Conservation (phyloP, 1,140 invertebrate genomes). For the Pseudomyrmex sp. region DNA sequence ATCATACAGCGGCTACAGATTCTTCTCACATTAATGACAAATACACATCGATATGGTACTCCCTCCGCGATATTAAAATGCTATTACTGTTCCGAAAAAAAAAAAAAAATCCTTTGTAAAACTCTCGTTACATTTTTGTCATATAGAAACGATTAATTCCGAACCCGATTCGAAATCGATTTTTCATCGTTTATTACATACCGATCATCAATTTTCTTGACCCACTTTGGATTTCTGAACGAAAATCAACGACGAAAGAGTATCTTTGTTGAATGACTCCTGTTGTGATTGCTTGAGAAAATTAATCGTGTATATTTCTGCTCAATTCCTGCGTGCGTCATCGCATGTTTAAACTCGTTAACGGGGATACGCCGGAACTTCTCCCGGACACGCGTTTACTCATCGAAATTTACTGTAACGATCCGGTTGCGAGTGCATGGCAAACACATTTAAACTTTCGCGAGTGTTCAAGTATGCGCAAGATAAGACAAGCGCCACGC, state of each 20-base stretch:
- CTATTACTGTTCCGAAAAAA: background rate
- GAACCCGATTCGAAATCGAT: background rate
- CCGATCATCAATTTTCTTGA: conserved; percentile 54
- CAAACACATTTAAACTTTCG: conserved; percentile 63
- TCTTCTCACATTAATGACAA: background rate
- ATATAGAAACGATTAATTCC: conserved; percentile 31
- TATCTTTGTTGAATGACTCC: conserved; percentile 37
- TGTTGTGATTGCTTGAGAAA: conserved; percentile 22
- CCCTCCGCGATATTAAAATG: background rate
- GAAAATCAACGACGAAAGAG: conserved; percentile 30
- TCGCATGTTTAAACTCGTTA: conserved; percentile 35
- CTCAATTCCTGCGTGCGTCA: background rate
- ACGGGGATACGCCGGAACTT: background rate
- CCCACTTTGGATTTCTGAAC: conserved; percentile 52
- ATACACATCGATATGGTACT: background rate
- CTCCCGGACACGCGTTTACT: conserved; percentile 21
- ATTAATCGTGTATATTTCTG: conserved; percentile 15
- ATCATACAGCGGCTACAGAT: background rate
- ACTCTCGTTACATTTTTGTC: background rate
- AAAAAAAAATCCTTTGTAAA: background rate
- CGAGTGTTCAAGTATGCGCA: conserved; percentile 2
- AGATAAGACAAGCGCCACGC: background rate
- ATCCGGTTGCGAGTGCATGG: background rate
- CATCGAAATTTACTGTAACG: conserved; percentile 26
- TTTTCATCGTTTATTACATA: conserved; percentile 34